Base-by-base conservation (phyloP, 1,140 invertebrate genomes). In the Drosophila miranda region DNA sequence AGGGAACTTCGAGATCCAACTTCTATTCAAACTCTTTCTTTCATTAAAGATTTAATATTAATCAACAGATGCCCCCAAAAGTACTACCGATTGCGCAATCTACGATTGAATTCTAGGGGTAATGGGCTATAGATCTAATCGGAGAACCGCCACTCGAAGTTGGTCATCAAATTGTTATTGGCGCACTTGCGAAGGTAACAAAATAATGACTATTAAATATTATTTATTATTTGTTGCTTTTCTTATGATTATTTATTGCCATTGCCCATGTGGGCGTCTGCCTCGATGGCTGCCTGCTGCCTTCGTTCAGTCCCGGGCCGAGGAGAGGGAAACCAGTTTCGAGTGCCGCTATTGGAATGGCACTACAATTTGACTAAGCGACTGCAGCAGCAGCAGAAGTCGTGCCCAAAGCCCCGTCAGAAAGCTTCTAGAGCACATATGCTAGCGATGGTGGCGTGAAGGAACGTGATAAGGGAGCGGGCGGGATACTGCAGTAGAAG, bases 241-340 rank as follows among this genome's bases (percentile, higher is more conserved):
- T 78, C 13, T 46, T 41, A 14, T 51, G 13, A 9, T 41, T 50
- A 45, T 51, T 59, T 28, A 43, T 63, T 68, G 62, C 43, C 34
- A 11, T 44, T 57, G 48, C 30, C 30, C 52, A 58, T 69, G 81
- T 84, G 76, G 80, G 80, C 76, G 80, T 58, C 67, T 73, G 71
- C 53, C 78, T 53, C 53, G 46, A 59, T 58, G 61, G 34, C 72
- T 60, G 41, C 50, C 71, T 26, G 34, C 38, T 50, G 41, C 50
- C 38, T 51, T 46, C 23, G 30, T 19, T 44, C 3, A 11, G 11
- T 13, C 34, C 30, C 28, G 7, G 0, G 2, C 7, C 30, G 19
- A 19, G 5, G 23, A 26, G 23, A 26, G 23, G 23, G 54, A 87
- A 86, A 86, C 81, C 82, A 81, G 81, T 87, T 87, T 73, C 49